A percentile compares a stretch with the other conserved stretches of the same genome.
phyloP scores from a whole-genome alignment of 2,888 invertebrate genomes.

The Chrysotoxum bicinctum region DNA sequence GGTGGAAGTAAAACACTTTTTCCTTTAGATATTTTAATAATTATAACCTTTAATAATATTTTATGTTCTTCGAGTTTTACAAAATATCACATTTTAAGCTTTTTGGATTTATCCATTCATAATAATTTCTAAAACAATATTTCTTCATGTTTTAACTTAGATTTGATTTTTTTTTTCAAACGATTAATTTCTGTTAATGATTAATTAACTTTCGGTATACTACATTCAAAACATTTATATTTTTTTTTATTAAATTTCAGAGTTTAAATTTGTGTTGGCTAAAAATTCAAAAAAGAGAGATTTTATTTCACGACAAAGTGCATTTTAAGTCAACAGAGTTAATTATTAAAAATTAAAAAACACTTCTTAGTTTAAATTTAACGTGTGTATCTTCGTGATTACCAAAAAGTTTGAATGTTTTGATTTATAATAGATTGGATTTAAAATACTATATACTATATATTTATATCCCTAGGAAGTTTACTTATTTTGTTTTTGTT shows the following conservation, averaged over 20 bases:
- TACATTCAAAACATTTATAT: constrained; percentile 46
- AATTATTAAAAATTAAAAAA: constrained; percentile 30
- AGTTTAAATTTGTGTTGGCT: constrained; percentile 47
- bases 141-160: constrained; percentile 52
- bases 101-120: constrained; percentile 77
- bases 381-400: constrained; percentile 72
- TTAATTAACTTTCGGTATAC: constrained; percentile 20
- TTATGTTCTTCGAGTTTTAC: constrained; percentile 79
- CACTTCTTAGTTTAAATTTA: constrained; percentile 70
- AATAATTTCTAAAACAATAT: constrained; percentile 74
- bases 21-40: constrained; percentile 65
- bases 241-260: constrained; percentile 20
- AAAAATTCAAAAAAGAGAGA: constrained; percentile 25
- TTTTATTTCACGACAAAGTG: constrained; percentile 42
- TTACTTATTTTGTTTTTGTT: constrained; percentile 52
- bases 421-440: constrained; percentile 71
- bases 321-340: constrained; percentile 57
- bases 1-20: constrained; percentile 43
- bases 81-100: constrained; percentile 82
- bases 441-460: constrained; percentile 21
- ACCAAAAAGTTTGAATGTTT: constrained; percentile 77
- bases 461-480: constrained; percentile 75
- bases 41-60: constrained; percentile 73
- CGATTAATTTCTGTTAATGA: constrained; percentile 20
- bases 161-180: constrained; percentile 36